Base-by-base conservation (phyloP, 2,888 invertebrate genomes). In the Melanophora roralis region DNA sequence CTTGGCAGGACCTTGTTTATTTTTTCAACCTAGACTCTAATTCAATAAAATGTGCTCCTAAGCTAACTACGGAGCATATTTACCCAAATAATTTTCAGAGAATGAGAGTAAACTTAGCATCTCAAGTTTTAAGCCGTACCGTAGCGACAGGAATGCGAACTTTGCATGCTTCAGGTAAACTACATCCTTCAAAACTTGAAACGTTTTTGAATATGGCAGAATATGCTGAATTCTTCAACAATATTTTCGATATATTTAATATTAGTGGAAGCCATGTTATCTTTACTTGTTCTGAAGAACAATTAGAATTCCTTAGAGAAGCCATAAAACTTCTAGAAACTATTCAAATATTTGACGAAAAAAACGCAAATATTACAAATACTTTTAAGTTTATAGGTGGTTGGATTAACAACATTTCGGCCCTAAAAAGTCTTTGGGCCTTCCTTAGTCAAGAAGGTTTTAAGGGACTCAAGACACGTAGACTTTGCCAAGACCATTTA, bases 11-110 rank as follows among this genome's bases (percentile, higher is more conserved):
- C 8, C 8, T 64, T 12, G 23, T 36, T 38, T 49, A 64, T 38
- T 64, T 49, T n/a, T 34, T 23, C 12, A 16, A 64, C 4, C 6
- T 49, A 38, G 49, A 38, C 23, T 64, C 38, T 1, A 64, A 64
- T 64, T 49, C 49, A 2, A 5, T 51, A 14, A 51, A 64, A 49
- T 49, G 49, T 51, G 64, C 64, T 23, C 64, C 64, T 49, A 64
- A 64, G 38, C 23, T 49, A 36, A 51, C 5, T 64, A 5, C 11
- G 23, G 64, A 55, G 1, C 55, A 36, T 19, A 12, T 55, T 19
- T 11, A 55, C 6, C 40, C 59, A 1, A 59, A 59, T 14, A 43
- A 59, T 27, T 59, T 59, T 16, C 40, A 59, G 21, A 8, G 21
- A n/a, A 38, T 55, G 34, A 34, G 19, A 12, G 55, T 34, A 5